Percentiles rank a stretch among this genome's conserved stretches.
These are phyloP conservation scores for Sciurus vulgaris DNA, from an alignment of 2,797 vertebrate genomes.

Conservation along the genomic window DNA sequence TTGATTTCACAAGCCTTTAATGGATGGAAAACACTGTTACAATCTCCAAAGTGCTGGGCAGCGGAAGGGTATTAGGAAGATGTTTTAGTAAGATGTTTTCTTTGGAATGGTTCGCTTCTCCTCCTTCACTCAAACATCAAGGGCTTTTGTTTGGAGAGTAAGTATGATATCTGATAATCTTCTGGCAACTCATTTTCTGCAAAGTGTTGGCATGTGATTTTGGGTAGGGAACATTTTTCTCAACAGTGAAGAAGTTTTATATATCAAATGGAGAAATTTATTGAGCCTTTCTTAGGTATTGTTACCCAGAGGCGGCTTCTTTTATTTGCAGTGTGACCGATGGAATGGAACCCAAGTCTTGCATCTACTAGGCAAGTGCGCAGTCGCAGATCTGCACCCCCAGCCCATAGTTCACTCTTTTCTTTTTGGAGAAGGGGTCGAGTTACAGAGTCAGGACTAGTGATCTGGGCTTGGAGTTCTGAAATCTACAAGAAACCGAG, in stretches of 20 bases:
- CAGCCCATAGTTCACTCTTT: background rate
- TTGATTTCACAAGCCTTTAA: background rate
- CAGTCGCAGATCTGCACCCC: no score
- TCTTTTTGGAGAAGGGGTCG: background rate
- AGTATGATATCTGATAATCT: background rate
- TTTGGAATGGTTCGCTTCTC: background rate
- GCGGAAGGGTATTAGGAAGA: background rate
- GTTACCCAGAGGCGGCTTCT: background rate
- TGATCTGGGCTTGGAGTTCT: background rate
- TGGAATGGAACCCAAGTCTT: no score
- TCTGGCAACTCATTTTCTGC: background rate
- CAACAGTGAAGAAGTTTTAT: background rate
- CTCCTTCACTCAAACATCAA: background rate
- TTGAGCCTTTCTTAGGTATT: background rate
- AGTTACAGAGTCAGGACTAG: background rate
- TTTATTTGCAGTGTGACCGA: background rate
- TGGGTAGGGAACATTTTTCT: background rate
- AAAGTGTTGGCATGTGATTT: background rate
- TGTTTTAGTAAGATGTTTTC: background rate
- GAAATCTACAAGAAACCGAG: background rate
- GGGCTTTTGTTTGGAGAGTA: background rate
- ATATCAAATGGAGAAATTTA: background rate
- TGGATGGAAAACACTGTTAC: background rate
- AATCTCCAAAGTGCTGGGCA: background rate
- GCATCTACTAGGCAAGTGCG: no score